Percentiles rank a stretch among this genome's conserved stretches.
Conservation (phyloP, 64 coral and sea anemone species). For the Pocillopora damicornis region DNA sequence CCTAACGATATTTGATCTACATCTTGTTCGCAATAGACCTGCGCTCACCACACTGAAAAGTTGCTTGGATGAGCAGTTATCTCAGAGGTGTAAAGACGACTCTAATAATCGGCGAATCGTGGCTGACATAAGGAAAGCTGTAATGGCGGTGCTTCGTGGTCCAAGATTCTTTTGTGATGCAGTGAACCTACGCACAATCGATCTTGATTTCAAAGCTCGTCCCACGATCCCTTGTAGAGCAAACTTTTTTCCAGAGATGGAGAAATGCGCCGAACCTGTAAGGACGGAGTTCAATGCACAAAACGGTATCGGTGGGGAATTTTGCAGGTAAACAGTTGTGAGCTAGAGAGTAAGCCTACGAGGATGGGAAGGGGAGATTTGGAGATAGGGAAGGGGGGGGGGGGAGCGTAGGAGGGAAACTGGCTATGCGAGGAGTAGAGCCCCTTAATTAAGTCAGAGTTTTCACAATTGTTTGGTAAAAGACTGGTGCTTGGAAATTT, state of each 20-base stretch:
- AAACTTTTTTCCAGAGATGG: slow-evolving; percentile 28
- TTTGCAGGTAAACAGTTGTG: neutral
- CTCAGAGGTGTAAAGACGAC: neutral
- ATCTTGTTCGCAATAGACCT: neutral
- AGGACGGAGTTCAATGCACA: neutral
- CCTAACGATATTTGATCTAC: neutral
- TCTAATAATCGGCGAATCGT: neutral
- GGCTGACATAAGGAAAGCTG: neutral
- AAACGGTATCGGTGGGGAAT: neutral
- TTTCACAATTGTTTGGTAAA: no score
- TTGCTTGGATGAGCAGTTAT: neutral
- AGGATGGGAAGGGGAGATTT: no score
- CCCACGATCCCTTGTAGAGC: neutral
- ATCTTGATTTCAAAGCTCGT: slow-evolving; percentile 7
- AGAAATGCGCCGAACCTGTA: slow-evolving; percentile 15
- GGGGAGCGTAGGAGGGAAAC: no score
- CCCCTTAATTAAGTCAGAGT: no score
- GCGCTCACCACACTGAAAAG: neutral
- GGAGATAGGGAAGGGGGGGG: no score
- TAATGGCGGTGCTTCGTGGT: neutral
- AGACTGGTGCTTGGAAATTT: no score
- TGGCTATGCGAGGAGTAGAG: no score
- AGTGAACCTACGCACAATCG: neutral
- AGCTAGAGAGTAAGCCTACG: neutral
- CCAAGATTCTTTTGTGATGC: slow-evolving; percentile 22